Evolutionary conservation across 2,113 vertebrate species (phyloP).

Genomic region (Phaethon lepturus): DNA sequence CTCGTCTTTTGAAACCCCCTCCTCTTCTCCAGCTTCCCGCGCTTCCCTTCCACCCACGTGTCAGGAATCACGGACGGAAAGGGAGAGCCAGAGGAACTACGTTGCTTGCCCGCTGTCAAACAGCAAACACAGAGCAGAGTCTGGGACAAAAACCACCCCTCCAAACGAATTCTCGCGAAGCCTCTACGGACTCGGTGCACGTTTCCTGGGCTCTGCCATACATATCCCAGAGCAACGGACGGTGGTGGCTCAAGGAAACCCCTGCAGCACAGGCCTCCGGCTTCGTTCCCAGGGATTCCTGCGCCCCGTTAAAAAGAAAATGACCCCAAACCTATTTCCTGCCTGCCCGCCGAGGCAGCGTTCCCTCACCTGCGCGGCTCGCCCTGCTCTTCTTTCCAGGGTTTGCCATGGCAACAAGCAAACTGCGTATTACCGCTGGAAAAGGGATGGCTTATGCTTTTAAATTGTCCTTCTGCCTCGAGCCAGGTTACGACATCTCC

Average conservation of each 20-base stretch:
- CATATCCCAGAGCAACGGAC: neutral
- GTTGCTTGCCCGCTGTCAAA: neutral
- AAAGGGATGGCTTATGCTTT: neutral
- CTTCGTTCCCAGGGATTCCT: neutral
- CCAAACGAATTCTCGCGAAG: neutral
- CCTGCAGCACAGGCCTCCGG: neutral
- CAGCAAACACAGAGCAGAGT: neutral
- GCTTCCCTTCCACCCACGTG: neutral
- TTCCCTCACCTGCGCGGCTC: neutral
- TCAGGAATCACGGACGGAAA: neutral
- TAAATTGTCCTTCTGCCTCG: neutral
- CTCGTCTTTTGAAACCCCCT: neutral
- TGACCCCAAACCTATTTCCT: neutral
- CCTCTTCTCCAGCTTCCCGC: neutral
- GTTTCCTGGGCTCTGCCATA: neutral
- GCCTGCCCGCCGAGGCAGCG: rapidly evolving
- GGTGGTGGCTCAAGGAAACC: neutral
- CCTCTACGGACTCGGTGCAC: rapidly evolving
- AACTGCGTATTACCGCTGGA: neutral
- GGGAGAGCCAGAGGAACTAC: neutral
- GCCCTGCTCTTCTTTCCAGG: neutral
- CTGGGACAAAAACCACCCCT: neutral
- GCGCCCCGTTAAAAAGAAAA: neutral
- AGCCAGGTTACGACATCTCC: neutral
- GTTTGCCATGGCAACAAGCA: slow-evolving; percentile 60